phyloP scores from a whole-genome alignment of 2,888 invertebrate genomes.

The Eudemis profundana region DNA sequence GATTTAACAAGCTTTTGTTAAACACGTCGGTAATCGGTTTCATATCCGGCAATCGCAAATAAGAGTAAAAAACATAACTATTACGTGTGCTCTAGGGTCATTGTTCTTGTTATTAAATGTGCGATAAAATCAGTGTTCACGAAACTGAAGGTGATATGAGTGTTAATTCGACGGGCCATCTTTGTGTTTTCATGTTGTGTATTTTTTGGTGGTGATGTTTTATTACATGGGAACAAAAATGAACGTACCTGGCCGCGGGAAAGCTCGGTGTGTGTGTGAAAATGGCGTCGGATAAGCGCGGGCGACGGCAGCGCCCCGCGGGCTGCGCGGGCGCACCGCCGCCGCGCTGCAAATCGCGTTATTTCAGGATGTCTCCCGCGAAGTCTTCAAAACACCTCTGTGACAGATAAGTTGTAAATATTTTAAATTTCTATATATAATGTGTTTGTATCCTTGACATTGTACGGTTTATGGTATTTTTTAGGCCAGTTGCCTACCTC shows the following conservation, averaged over 20 bases:
- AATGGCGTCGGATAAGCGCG: conserved; percentile 79
- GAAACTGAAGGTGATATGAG: conserved; percentile 47
- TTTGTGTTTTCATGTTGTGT: conserved; percentile 39
- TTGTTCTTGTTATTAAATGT: conserved; percentile 72
- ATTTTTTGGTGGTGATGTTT: conserved; percentile 40
- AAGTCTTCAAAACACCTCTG: conserved; percentile 75
- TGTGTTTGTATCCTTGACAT: conserved; percentile 32
- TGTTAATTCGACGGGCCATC: conserved; percentile 10
- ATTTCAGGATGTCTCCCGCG: conserved; percentile 86
- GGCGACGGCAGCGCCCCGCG: conserved; percentile 73
- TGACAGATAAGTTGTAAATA: conserved; percentile 54
- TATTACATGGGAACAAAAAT: conserved; percentile 40
- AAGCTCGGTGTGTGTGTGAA: conserved; percentile 81
- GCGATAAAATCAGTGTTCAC: conserved; percentile 45
- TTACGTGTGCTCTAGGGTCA: conserved; percentile 81
- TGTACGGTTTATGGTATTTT: conserved; percentile 8
- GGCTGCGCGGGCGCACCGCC: conserved; percentile 71
- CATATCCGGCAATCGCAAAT: conserved; percentile 67
- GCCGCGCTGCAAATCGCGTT: conserved; percentile 76
- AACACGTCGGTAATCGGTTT: conserved; percentile 56
- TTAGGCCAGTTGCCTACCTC: not conserved
- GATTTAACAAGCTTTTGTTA: conserved; percentile 53
- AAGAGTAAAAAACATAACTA: conserved; percentile 82
- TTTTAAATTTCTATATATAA: conserved; percentile 22
- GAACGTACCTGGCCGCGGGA: conserved; percentile 80